Evolutionary conservation across 2,888 invertebrate genomes (phyloP).

Genomic region (Rambutsinella grinnellia): DNA sequence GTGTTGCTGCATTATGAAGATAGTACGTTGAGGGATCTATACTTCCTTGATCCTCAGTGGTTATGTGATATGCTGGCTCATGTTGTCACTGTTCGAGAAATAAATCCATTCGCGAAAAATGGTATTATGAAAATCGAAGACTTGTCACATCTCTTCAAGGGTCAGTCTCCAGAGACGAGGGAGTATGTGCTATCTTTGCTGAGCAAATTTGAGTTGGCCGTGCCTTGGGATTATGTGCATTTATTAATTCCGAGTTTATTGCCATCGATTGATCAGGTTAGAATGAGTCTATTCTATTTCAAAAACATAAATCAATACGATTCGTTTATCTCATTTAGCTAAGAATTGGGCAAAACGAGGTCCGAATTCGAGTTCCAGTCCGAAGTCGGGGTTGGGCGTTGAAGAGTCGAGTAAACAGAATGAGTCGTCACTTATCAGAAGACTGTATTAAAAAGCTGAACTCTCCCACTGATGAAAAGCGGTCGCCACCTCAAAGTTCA

Average conservation of each 20-base stretch:
- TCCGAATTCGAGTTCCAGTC: slow-evolving; percentile 73
- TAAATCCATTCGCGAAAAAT: slow-evolving; percentile 90
- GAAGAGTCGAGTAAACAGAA: slow-evolving; percentile 60
- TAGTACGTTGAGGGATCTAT: slow-evolving; percentile 92
- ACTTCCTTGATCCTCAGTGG: slow-evolving; percentile 99
- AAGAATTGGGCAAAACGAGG: slow-evolving; percentile 65
- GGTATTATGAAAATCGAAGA: slow-evolving; percentile 96
- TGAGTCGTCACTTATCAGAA: slow-evolving; percentile 62
- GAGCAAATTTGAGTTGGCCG: slow-evolving; percentile 97
- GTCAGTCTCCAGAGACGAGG: slow-evolving; percentile 75
- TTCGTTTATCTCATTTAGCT: slow-evolving; percentile 49
- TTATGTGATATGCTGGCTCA: slow-evolving; percentile 97
- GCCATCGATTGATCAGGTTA: slow-evolving; percentile 82
- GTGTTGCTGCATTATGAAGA: slow-evolving; percentile 95
- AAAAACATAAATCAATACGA: background rate
- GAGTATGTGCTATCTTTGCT: slow-evolving; percentile 91
- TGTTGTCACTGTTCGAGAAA: slow-evolving; percentile 89
- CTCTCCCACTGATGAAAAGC: slow-evolving; percentile 13
- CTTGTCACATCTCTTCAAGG: slow-evolving; percentile 91
- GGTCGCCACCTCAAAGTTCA: slow-evolving; percentile 25
- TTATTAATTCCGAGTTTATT: slow-evolving; percentile 90
- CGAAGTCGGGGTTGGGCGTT: slow-evolving; percentile 79
- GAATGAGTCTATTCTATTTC: background rate
- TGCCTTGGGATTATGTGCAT: slow-evolving; percentile 94
- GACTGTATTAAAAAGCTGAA: slow-evolving; percentile 57